phyloP scores from a whole-genome alignment of 2,888 invertebrate species.

The Onchidella celtica region DNA sequence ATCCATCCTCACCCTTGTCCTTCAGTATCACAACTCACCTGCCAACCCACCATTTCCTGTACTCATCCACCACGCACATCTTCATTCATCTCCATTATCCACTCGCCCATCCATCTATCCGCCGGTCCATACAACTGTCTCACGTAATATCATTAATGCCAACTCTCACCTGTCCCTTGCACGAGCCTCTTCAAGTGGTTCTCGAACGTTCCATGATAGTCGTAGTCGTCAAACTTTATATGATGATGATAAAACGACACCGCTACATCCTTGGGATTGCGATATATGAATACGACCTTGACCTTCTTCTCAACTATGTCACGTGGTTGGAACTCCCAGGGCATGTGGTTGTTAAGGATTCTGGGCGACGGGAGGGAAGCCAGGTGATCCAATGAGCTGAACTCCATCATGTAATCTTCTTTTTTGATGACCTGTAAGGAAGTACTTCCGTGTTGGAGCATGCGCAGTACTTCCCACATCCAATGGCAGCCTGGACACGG shows the following conservation, averaged over 20 bases:
- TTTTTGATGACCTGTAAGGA: constrained; percentile 29
- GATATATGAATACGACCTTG: constrained; percentile 38
- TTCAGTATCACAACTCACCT: too few relatives aligned
- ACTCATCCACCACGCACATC: too few relatives aligned
- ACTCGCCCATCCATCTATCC: too few relatives aligned
- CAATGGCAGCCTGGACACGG: constrained; percentile 44
- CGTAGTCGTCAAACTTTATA: constrained; percentile 39
- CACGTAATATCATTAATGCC: too few relatives aligned
- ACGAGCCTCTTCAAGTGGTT: constrained; percentile 35
- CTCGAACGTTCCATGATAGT: constrained; percentile 34
- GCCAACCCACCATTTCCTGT: too few relatives aligned
- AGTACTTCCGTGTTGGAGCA: constrained; percentile 35
- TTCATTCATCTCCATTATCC: too few relatives aligned
- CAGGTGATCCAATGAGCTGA: constrained; percentile 27
- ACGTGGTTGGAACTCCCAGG: constrained; percentile 29
- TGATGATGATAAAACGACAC: constrained; percentile 49
- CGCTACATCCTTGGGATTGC: constrained; percentile 50
- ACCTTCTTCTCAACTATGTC: constrained; percentile 36
- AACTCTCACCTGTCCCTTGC: constrained; percentile 22
- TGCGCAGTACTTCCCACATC: constrained; percentile 45
- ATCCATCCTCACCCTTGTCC: too few relatives aligned
- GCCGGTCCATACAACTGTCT: too few relatives aligned
- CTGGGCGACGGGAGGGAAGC: constrained; percentile 21
- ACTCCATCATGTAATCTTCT: constrained; percentile 44
- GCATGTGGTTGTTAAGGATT: constrained; percentile 46